Conservation (phyloP, 2,888 invertebrate genomes). For the Dysmachus trigonus region DNA sequence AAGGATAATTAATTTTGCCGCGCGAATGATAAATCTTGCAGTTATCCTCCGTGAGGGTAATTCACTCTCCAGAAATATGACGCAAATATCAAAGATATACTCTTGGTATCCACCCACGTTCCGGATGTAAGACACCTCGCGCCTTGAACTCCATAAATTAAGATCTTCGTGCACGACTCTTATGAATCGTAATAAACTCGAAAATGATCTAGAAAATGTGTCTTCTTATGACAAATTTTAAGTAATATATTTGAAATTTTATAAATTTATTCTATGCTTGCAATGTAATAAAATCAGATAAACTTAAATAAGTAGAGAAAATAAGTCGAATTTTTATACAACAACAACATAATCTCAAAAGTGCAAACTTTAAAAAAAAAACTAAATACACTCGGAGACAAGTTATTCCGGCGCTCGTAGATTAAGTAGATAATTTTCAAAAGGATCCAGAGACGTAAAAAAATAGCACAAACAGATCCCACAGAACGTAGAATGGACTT, state of each 20-base stretch:
- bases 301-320: too few relatives aligned
- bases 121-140: neutral
- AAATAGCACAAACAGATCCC: too few relatives aligned
- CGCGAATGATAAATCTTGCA: constrained; percentile 2
- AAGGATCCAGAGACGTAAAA: too few relatives aligned
- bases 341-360: neutral
- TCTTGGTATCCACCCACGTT: neutral
- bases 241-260: neutral
- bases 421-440: too few relatives aligned
- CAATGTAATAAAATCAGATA: too few relatives aligned
- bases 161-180: neutral
- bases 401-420: too few relatives aligned
- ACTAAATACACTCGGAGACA: too few relatives aligned
- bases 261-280: neutral
- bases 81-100: neutral
- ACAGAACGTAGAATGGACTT: too few relatives aligned
- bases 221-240: neutral
- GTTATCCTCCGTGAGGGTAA: neutral
- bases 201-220: neutral
- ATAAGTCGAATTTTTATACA: neutral
- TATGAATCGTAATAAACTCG: neutral
- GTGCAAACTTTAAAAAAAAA: too few relatives aligned
- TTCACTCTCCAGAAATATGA: neutral
- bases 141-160: neutral
- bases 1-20: constrained; percentile 14